phyloP scores from a whole-genome alignment of 2,888 invertebrate genomes.

The Drosophila kambysellisi region DNA sequence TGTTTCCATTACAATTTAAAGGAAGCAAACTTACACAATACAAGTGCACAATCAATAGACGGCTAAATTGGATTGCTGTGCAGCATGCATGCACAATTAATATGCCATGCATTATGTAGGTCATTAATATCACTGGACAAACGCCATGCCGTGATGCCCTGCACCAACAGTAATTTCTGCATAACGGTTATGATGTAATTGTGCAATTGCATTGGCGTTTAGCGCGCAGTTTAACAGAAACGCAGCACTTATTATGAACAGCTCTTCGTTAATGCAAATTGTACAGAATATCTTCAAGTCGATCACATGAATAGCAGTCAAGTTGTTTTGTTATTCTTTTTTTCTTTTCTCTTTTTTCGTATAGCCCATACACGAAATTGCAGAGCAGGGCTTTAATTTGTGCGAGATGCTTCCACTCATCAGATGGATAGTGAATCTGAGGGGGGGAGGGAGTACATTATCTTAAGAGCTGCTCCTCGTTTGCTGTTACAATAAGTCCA shows the following conservation, averaged over 20 bases:
- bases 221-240: background rate
- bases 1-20: slow-evolving; percentile 1
- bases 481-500: slow-evolving; percentile 72
- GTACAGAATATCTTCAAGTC: slow-evolving; percentile 4
- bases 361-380: slow-evolving; percentile 11
- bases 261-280: background rate
- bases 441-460: slow-evolving; percentile 62
- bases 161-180: background rate
- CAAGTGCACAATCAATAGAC: slow-evolving; percentile 4
- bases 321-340: background rate
- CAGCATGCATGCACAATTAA: background rate
- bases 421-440: slow-evolving; percentile 26
- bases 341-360: background rate
- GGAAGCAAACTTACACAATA: background rate
- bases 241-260: background rate
- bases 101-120: slow-evolving; percentile 24
- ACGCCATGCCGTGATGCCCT: background rate
- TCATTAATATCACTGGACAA: slow-evolving; percentile 24
- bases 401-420: slow-evolving; percentile 51
- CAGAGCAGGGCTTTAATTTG: slow-evolving; percentile 67
- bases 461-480: slow-evolving; percentile 67
- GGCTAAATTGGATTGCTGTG: background rate
- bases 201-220: background rate
- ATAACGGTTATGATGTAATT: background rate
- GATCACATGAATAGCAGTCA: background rate